phyloP scores from a whole-genome alignment of 2,888 invertebrate genomes.

The Ectropis crepuscularia region DNA sequence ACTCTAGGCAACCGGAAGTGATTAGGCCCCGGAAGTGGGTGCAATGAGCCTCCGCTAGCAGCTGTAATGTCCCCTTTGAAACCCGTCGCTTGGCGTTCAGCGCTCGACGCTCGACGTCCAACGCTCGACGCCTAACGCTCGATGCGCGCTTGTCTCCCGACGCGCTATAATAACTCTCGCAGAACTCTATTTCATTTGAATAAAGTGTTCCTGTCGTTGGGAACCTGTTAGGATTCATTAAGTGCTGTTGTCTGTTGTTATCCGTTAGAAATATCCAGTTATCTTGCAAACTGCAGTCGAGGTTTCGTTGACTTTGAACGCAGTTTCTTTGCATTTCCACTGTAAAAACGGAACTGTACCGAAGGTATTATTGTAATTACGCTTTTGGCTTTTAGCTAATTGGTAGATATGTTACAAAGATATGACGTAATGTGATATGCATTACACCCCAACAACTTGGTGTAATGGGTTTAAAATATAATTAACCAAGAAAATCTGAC shows the following conservation, averaged over 20 bases:
- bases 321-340: no score
- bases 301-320: no score
- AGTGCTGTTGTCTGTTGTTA: neutral
- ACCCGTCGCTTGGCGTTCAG: conserved; percentile 14
- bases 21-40: conserved; percentile 63
- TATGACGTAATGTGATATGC: no score
- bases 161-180: conserved; percentile 13
- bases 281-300: no score
- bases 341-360: no score
- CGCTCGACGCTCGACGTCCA: conserved; percentile 22
- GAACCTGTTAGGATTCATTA: neutral
- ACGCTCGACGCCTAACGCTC: conserved; percentile 12
- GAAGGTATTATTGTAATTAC: no score
- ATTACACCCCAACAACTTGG: no score
- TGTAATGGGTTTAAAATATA: no score
- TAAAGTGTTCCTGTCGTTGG: conserved; percentile 9
- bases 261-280: neutral
- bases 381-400: no score
- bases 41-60: conserved; percentile 51
- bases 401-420: no score
- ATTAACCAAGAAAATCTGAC: no score
- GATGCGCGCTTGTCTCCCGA: conserved; percentile 14
- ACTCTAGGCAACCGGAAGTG: conserved; percentile 56
- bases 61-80: conserved; percentile 34
- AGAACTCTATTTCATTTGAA: conserved; percentile 16